Conservation (phyloP, 2,888 invertebrate genomes). For the Drosophila parthenogenetica region DNA sequence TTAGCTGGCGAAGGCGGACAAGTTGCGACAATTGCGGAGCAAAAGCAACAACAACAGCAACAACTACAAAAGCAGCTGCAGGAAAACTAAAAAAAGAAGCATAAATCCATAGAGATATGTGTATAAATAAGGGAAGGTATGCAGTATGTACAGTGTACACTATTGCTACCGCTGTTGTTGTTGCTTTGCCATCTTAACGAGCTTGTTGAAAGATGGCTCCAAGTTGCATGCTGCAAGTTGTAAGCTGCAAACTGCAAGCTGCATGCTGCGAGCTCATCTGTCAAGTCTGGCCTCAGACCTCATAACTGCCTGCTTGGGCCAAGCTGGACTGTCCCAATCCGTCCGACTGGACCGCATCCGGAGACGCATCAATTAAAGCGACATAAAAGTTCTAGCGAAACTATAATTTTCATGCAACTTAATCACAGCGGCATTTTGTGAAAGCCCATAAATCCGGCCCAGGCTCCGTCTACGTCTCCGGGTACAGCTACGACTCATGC, state of each 20-base stretch:
- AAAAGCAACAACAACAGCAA: neutral
- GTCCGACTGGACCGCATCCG: constrained; percentile 57
- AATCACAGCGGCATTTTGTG: constrained; percentile 73
- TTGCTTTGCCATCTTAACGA: constrained; percentile 55
- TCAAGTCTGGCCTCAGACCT: constrained; percentile 47
- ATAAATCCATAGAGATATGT: constrained; percentile 20
- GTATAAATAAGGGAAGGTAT: constrained; percentile 26
- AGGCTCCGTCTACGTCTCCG: constrained; percentile 15
- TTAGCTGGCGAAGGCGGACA: constrained; percentile 35
- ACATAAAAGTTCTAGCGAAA: constrained; percentile 73
- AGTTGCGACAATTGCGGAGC: constrained; percentile 45
- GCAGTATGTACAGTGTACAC: neutral
- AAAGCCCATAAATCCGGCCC: constrained; percentile 60
- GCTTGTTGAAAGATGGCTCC: constrained; percentile 58
- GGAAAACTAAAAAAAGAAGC: neutral
- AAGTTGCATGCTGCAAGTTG: constrained; percentile 30
- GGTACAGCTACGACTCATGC: constrained; percentile 10
- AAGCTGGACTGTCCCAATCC: constrained; percentile 17
- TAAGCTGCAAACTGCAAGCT: constrained; percentile 11
- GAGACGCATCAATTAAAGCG: constrained; percentile 75
- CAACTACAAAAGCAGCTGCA: constrained; percentile 13
- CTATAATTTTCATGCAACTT: constrained; percentile 75
- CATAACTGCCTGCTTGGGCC: constrained; percentile 38
- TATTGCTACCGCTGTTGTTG: constrained; percentile 1
- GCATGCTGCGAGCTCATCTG: constrained; percentile 59